Evolutionary conservation across 2,888 invertebrate genomes (phyloP).

Genomic region (Plutella xylostella): DNA sequence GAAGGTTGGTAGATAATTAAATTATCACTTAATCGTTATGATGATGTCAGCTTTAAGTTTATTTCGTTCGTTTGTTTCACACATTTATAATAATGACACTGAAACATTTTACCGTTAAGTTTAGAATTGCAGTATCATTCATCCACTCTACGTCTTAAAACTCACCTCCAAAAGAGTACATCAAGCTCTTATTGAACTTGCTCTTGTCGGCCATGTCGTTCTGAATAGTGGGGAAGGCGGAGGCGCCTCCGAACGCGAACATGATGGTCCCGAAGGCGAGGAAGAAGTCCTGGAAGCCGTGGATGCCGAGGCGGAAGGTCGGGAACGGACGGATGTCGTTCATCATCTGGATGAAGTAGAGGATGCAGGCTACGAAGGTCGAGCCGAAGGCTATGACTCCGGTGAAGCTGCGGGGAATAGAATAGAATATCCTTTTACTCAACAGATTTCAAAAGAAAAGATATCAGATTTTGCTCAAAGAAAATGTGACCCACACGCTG

Average conservation of each 20-base stretch:
- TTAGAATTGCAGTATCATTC: too few relatives aligned
- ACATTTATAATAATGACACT: too few relatives aligned
- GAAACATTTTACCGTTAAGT: too few relatives aligned
- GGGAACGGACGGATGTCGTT: slow-evolving; percentile 59
- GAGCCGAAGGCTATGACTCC: slow-evolving; percentile 74
- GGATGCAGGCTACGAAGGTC: slow-evolving; percentile 70
- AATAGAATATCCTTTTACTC: too few relatives aligned
- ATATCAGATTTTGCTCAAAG: too few relatives aligned
- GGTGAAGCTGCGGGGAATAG: slow-evolving; percentile 54
- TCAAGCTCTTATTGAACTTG: slow-evolving; percentile 73
- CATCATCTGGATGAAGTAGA: slow-evolving; percentile 73
- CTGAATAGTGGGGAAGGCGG: slow-evolving; percentile 83
- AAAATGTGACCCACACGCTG: too few relatives aligned
- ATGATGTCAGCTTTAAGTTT: too few relatives aligned
- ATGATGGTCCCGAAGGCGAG: slow-evolving; percentile 77
- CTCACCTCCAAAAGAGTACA: slow-evolving; percentile 73
- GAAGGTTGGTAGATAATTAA: too few relatives aligned
- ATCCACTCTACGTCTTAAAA: too few relatives aligned
- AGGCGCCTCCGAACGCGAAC: slow-evolving; percentile 80
- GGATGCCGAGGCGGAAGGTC: slow-evolving; percentile 53
- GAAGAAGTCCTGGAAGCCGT: slow-evolving; percentile 74
- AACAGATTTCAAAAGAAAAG: too few relatives aligned
- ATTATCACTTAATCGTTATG: too few relatives aligned
- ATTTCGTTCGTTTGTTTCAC: too few relatives aligned
- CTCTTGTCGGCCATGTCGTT: slow-evolving; percentile 79